phyloP scores from a whole-genome alignment of 2,113 vertebrate genomes.

The Chaenogobius annularis region DNA sequence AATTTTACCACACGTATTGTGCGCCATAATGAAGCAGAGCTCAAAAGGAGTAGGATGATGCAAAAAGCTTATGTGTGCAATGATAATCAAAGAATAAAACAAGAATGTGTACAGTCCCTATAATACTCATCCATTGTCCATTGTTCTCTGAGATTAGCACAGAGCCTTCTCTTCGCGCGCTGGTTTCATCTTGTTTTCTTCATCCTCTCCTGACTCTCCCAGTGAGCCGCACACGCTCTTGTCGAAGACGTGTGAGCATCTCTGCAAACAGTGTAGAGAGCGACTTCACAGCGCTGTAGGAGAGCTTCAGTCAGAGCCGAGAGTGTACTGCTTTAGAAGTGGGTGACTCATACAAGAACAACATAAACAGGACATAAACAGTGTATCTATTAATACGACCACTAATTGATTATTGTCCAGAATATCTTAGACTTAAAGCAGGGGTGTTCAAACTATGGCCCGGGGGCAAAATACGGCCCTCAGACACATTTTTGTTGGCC shows the following conservation, averaged over 20 bases:
- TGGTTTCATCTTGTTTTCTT: neutral
- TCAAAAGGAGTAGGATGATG: no score
- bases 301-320: constrained; percentile 13
- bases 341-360: constrained; percentile 29
- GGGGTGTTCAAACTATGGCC: no score
- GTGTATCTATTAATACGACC: constrained; percentile 40
- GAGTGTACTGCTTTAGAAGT: constrained; percentile 46
- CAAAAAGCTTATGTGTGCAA: neutral
- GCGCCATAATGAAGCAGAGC: no score
- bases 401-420: constrained; percentile 27
- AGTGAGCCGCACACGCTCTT: constrained; percentile 26
- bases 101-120: neutral
- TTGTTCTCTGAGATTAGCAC: constrained; percentile 6
- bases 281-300: constrained; percentile 24
- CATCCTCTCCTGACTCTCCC: neutral
- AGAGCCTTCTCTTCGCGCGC: neutral
- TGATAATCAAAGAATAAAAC: neutral
- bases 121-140: neutral
- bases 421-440: constrained; percentile 11
- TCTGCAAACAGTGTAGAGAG: constrained; percentile 33
- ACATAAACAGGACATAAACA: constrained; percentile 37
- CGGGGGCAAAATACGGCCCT: no score
- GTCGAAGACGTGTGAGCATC: constrained; percentile 22
- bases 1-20: neutral
- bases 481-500: no score